Percentiles rank a stretch among this genome's conserved stretches.
Conservation (phyloP, 92 coral and sea anemone species). For the Palythoa grandis region DNA sequence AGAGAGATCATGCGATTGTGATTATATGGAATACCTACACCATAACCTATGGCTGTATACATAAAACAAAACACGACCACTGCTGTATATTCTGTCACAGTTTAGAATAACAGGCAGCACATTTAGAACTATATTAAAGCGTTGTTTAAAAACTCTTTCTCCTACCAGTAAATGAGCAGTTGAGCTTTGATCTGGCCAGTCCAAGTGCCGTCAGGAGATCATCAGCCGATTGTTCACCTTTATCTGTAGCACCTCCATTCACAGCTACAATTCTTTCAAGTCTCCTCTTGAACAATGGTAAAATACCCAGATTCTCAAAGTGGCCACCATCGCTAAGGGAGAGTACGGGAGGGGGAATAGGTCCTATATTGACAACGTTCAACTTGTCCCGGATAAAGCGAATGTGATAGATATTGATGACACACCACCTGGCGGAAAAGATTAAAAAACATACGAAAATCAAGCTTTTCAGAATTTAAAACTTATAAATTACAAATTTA, state of each 20-base stretch:
- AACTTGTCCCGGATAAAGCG: constrained; percentile 71
- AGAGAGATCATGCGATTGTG: not conserved
- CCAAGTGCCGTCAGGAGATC: constrained; percentile 52
- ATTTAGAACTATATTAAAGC: not conserved
- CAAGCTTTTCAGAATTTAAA: not conserved
- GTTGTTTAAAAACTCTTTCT: not conserved
- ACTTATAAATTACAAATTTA: not conserved
- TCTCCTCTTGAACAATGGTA: constrained; percentile 66
- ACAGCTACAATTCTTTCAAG: constrained; percentile 69
- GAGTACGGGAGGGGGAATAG: constrained; percentile 81
- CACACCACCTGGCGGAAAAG: constrained; percentile 72
- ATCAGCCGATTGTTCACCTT: constrained; percentile 28
- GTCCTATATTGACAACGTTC: constrained; percentile 68
- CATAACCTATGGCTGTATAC: not conserved
- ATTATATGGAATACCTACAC: not conserved
- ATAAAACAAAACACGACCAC: too few species aligned
- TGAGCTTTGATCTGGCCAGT: constrained; percentile 77
- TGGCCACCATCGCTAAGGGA: constrained; percentile 88
- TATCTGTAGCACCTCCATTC: constrained; percentile 62
- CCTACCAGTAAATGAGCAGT: constrained; percentile 75
- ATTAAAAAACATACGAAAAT: not conserved
- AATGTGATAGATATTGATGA: constrained; percentile 75
- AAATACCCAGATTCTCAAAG: constrained; percentile 76
- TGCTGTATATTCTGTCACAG: too few species aligned
- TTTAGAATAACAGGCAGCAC: too few species aligned